Evolutionary conservation across 1,140 invertebrate genomes (phyloP), one percentile per base, ranked within the genome.

Genomic region (Cephus cinctus): DNA sequence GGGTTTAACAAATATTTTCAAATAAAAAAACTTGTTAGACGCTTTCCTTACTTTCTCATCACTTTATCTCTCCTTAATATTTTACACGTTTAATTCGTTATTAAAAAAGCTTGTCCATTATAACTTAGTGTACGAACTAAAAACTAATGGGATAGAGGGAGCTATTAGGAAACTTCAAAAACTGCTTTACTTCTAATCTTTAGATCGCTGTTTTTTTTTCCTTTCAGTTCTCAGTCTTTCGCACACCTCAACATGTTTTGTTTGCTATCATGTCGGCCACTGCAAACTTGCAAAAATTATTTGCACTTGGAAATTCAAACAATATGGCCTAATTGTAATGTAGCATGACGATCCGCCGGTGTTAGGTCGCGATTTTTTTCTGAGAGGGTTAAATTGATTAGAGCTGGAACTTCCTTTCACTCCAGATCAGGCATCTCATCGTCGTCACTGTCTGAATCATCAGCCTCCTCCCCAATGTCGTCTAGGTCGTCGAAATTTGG

Each of bases 381-480:
- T 20, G 39, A 41, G 39, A 41, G 39, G 39, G n/a, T 15, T 41
- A 41, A 41, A 20, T 21, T 41, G 22, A 47, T 41, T 51, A 54
- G 38, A 14, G 1, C 50, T 63, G 47, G 48, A 58, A 35, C 43
- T 20, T 32, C n/a, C n/a, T 36, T 66, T 75, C 61, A 80, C 57
- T 81, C 79, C 39, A 82, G 61, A 39, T 82, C 81, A 1, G 81
- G 81, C 56, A 83, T 63, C 34, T 79, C 78, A 42, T 81, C 81
- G 36, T 83, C 81, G 45, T 83, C 81, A 20, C 80, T 82, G 54
- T 82, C 80, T 15, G 68, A 57, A 52, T 15, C 50, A 6, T 67
- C 65, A 0, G 49, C 66, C 20, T 77, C 75, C 6, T 70, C 72
- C 16, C 43, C 64, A 34, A 67, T 46, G 22, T 53, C 55, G 16